Percentiles rank a stretch among this genome's conserved stretches.
These are phyloP conservation scores for Danionella dracula DNA, from an alignment of 2,797 vertebrate genomes.

Conservation along the genomic window DNA sequence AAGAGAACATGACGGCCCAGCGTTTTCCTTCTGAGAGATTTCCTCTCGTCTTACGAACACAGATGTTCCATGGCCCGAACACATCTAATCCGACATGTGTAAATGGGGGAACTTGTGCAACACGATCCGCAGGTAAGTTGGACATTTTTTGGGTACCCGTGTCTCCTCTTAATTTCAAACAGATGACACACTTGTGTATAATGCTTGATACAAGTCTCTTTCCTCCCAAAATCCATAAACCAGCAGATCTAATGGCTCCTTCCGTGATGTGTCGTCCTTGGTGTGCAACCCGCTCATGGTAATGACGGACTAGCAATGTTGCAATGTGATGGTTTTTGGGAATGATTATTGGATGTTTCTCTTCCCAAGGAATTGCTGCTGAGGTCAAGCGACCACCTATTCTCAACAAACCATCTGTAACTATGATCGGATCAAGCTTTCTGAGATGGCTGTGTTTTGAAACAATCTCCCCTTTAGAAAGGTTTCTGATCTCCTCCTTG, in stretches of 20 bases:
- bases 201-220: not conserved
- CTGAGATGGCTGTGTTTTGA: no score
- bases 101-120: not conserved
- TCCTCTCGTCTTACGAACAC: not conserved
- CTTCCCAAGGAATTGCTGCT: no score
- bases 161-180: not conserved
- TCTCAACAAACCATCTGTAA: no score
- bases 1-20: not conserved
- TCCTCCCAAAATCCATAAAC: no score
- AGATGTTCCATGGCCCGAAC: not conserved
- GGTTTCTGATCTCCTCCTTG: not conserved
- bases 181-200: not conserved
- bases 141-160: not conserved
- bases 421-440: no score
- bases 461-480: not conserved
- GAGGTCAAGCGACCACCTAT: no score
- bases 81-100: not conserved
- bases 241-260: no score
- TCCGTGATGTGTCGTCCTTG: constrained; percentile 1
- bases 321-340: not conserved
- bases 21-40: not conserved
- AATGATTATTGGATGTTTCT: no score
- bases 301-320: not conserved
- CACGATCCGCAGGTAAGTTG: not conserved
- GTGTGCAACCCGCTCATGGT: constrained; percentile 2